Percentiles rank a stretch among this genome's conserved stretches.
Evolutionary conservation across 1,140 invertebrate genomes (phyloP).

Genomic region (Ips nitidus): DNA sequence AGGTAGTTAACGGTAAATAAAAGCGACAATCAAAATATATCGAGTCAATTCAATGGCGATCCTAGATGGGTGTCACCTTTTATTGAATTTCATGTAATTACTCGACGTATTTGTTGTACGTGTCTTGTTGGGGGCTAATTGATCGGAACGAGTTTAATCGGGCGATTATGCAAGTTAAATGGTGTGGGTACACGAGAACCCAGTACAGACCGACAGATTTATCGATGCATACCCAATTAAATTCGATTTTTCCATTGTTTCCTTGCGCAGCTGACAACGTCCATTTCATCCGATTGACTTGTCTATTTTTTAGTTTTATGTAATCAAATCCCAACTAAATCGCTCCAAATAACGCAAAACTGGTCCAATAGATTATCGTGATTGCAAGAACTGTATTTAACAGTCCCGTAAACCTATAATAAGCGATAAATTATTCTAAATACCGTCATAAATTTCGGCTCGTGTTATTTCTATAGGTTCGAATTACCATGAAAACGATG

Average conservation of each 20-base stretch:
- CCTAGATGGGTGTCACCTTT: slow-evolving; percentile 28
- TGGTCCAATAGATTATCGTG: background rate
- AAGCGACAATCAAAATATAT: too few species aligned
- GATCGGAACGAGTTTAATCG: slow-evolving; percentile 26
- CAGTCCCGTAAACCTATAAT: slow-evolving; percentile 23
- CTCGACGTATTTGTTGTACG: slow-evolving; percentile 22
- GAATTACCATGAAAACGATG: slow-evolving; percentile 25
- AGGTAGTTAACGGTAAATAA: too few species aligned
- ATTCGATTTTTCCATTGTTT: background rate
- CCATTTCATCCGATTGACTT: too few species aligned
- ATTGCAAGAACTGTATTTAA: slow-evolving; percentile 26
- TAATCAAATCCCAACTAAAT: too few species aligned
- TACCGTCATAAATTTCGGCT: slow-evolving; percentile 15
- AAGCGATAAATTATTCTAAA: slow-evolving; percentile 29
- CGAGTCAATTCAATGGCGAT: slow-evolving; percentile 25
- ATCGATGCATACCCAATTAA: slow-evolving; percentile 10
- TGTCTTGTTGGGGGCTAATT: slow-evolving; percentile 30
- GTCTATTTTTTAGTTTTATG: too few species aligned
- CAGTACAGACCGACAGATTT: slow-evolving; percentile 18
- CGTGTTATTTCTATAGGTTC: slow-evolving; percentile 26
- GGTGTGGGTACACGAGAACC: slow-evolving; percentile 17
- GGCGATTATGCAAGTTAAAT: slow-evolving; percentile 22
- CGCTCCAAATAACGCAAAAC: too few species aligned
- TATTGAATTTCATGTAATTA: slow-evolving; percentile 29
- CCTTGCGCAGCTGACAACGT: background rate